phyloP scores from a whole-genome alignment of 2,888 invertebrate species.

The Nineta flava region DNA sequence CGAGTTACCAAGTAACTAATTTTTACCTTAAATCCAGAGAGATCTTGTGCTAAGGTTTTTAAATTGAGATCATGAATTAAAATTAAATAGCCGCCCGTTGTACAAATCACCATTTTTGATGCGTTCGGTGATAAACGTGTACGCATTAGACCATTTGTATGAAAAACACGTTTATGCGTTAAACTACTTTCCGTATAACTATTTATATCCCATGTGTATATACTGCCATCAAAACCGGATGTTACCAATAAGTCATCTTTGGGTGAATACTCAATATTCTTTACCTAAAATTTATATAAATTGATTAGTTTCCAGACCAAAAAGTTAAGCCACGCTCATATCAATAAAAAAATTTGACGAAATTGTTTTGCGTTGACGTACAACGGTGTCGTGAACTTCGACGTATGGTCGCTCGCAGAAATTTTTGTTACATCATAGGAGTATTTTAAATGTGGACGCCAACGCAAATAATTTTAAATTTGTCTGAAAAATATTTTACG shows the following conservation, averaged over 20 bases:
- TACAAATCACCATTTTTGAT: constrained; percentile 77
- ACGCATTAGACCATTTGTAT: constrained; percentile 71
- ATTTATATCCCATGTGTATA: constrained; percentile 89
- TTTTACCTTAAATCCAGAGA: constrained; percentile 65
- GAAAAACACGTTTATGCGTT: constrained; percentile 67
- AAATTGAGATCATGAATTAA: constrained; percentile 80
- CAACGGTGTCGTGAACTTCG: no score
- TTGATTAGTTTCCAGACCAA: not conserved
- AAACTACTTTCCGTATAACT: constrained; percentile 64
- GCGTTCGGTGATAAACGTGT: constrained; percentile 77
- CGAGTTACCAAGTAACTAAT: not conserved
- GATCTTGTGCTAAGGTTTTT: constrained; percentile 58
- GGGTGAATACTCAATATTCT: constrained; percentile 85
- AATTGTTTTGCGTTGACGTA: no score
- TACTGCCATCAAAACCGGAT: constrained; percentile 84
- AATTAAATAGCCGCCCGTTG: constrained; percentile 78
- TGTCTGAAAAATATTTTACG: no score
- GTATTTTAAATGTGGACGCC: no score
- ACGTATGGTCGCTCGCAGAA: no score
- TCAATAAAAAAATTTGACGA: no score
- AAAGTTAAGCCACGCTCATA: constrained; percentile 2
- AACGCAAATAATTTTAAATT: no score
- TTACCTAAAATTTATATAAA: constrained; percentile 33
- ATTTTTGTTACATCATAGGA: not conserved
- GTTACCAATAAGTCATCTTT: constrained; percentile 73